Evolutionary conservation across 2,888 invertebrate genomes (phyloP).

Genomic region (Megastigmus dorsalis): DNA sequence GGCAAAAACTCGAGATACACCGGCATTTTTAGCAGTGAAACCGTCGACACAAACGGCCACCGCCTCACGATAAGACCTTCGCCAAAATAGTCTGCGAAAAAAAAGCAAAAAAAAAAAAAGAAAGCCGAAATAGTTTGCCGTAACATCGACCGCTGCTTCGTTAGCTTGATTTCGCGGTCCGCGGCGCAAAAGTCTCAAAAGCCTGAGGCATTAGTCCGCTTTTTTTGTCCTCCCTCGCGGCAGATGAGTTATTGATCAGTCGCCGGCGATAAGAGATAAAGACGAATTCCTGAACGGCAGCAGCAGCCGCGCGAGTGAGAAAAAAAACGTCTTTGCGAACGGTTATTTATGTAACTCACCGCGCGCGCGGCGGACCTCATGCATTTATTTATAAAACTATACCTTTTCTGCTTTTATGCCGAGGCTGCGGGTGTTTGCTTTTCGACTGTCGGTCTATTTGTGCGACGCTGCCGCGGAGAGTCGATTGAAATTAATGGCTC

Average conservation of each 20-base stretch:
- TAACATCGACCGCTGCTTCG: neutral
- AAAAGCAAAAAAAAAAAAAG: neutral
- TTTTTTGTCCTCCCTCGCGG: too few relatives aligned
- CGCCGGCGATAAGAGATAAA: slow-evolving; percentile 40
- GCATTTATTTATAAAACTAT: slow-evolving; percentile 23
- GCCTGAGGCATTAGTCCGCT: slow-evolving; percentile 38
- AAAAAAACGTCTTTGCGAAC: slow-evolving; percentile 13
- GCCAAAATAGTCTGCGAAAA: too few relatives aligned
- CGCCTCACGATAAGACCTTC: too few relatives aligned
- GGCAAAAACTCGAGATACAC: too few relatives aligned
- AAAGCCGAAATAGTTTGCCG: too few relatives aligned
- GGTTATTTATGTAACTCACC: slow-evolving; percentile 10
- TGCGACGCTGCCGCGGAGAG: neutral
- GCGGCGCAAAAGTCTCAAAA: slow-evolving; percentile 17
- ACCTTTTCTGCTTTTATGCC: too few relatives aligned
- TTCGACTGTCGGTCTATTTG: neutral
- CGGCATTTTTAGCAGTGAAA: too few relatives aligned
- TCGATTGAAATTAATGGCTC: neutral
- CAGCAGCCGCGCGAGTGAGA: neutral
- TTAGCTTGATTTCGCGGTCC: slow-evolving; percentile 6
- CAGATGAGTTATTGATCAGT: slow-evolving; percentile 50
- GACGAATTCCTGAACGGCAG: slow-evolving; percentile 14
- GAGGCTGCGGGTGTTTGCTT: too few relatives aligned
- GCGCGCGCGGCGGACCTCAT: neutral
- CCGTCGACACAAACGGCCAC: too few relatives aligned